Base-by-base conservation (phyloP, 2,113 vertebrate species). In the Dromiciops gliroides region DNA sequence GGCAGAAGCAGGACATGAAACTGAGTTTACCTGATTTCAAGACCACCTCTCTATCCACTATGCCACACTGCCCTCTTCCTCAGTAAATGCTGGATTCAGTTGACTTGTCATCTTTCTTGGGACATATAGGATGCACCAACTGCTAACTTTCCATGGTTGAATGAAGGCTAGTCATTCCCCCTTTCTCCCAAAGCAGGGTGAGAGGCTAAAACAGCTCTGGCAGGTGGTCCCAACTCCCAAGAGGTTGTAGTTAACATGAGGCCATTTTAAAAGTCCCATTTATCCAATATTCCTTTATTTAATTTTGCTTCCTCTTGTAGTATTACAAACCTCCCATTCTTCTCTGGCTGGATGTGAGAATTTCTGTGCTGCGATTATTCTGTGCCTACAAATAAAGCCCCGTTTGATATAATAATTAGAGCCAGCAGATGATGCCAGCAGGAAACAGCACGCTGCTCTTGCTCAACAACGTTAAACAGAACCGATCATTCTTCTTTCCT, bases 391-490 rank as follows among this genome's bases (percentile, higher is more conserved):
- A n/a, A n/a, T n/a, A 83, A 44, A 83, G 23, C 37, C n/a, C 67
- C n/a, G 23, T 83, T 83, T 7, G 67, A 83, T 44, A 83, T 83
- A 83, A 83, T 83, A 83, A 83, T 83, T 83, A 83, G n/a, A 22
- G 19, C 67, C 67, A 44, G 44, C 44, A 48, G 92, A 67, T 7
- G 50, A 48, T 25, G 51, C 90, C 51, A 22, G 51, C 52, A 51
- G 89, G 1, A 0, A 56, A 37, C 50, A 60, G 92, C 14, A 23
- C 0, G 26, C 53, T 51, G 31, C 50, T 22, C 52, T 75, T 67
- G n/a, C 88, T 25, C 2, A 7, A 37, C 37, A 26, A 14, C 25
- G 49, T 0, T 89, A n/a, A 6, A 0, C 2, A 0, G 16, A 37
- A 48, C 23, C 31, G 31, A 52, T 0, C 3, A 2, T 2, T 1